A percentile compares a stretch with the other conserved stretches of the same genome.
phyloP scores from a whole-genome alignment of 2,888 invertebrate species.

The Carabus problematicus region DNA sequence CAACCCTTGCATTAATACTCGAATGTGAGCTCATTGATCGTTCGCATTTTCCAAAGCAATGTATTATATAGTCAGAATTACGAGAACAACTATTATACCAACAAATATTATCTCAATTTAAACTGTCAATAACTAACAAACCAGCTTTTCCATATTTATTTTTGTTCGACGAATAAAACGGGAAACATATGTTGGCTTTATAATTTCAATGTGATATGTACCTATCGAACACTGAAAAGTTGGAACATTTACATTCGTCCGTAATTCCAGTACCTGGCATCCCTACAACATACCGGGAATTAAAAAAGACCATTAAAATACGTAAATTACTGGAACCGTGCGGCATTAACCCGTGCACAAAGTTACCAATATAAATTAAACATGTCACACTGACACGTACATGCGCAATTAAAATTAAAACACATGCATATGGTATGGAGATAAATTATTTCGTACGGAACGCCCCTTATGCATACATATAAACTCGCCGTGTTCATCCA shows the following conservation, averaged over 20 bases:
- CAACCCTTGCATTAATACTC: too few species aligned
- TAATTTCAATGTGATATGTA: constrained; percentile 1
- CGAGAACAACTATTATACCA: too few species aligned
- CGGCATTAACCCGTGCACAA: constrained; percentile 16
- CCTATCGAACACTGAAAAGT: constrained; percentile 1
- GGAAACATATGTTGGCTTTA: neutral
- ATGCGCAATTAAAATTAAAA: constrained; percentile 14
- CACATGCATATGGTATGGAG: neutral
- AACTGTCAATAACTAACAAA: too few species aligned
- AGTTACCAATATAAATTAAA: constrained; percentile 24
- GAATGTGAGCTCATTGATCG: too few species aligned
- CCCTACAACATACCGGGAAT: neutral
- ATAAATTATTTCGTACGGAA: constrained; percentile 14
- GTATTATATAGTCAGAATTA: too few species aligned
- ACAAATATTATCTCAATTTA: too few species aligned
- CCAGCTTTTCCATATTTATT: too few species aligned
- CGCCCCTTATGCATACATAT: neutral
- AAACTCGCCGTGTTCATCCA: neutral
- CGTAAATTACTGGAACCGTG: constrained; percentile 11
- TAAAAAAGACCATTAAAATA: constrained; percentile 13
- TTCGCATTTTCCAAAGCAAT: too few species aligned
- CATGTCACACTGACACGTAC: constrained; percentile 12
- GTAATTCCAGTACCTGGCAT: neutral
- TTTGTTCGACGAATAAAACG: neutral
- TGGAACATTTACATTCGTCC: constrained; percentile 1